Evolutionary conservation across 2,797 vertebrate genomes (phyloP), one percentile per base, ranked within the genome.

Genomic region (Gadopsis marmoratus): DNA sequence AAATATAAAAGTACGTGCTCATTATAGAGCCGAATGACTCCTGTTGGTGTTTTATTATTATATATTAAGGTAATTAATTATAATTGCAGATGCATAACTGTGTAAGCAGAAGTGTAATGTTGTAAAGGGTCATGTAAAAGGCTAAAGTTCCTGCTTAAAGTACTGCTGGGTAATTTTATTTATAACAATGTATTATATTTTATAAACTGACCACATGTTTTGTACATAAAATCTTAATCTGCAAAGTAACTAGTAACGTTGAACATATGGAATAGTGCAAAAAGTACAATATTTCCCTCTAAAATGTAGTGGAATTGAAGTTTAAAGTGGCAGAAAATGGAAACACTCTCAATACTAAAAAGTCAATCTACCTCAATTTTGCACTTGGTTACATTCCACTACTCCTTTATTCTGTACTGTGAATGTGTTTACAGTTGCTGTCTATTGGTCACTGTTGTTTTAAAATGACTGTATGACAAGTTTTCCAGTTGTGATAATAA

Each of bases 371-470:
- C 2, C 8, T 61, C 9, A 35, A 2, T 29, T 72, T 59, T 66
- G 17, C 63, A 43, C 26, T 76, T 19, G 11, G 4, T 10, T 4
- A 6, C 29, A 10, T n/a, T 33, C 14, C 11, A 26, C 6, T 41
- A 6, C 4, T 43, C 16, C 29, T 48, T 37, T 41, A 39, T 39
- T 58, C 7, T 35, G 55, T n/a, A 19, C 8, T 67, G 1, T 11
- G 6, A 41, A 21, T 21, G 55, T 43, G 14, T 31, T 60, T 13
- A 19, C 19, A 53, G 26, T 35, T 53, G 17, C 39, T 41, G 26
- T 35, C 23, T 61, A n/a, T n/a, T n/a, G 45, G n/a, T 76, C 55
- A 60, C 21, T 35, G 41, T 23, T 54, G 59, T 39, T 62, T 53
- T 23, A 23, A 47, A 37, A 48, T 70, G 11, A 56, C 35, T 16